Base-by-base conservation (phyloP, 2,888 invertebrate species). In the Anticlea derivata region DNA sequence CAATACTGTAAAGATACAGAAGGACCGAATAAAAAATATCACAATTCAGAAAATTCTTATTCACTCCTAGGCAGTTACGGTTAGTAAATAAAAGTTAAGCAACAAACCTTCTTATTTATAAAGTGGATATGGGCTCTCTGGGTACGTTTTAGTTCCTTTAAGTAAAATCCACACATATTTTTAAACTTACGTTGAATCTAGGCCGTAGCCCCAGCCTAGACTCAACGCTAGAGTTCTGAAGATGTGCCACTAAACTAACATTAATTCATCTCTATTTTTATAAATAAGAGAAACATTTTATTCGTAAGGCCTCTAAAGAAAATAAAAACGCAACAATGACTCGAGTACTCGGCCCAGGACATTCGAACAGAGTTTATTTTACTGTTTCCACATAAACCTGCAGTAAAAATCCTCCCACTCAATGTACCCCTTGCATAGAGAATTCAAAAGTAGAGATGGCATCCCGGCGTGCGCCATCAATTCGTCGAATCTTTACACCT, bases 391-490 rank as follows among this genome's bases (percentile, higher is more conserved):
- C 79, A 85, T 80, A 86, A 85, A 77, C 77, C 75, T 70, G 80
- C 79, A 82, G 80, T 87, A 87, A 86, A 80, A 86, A 79, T 75
- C 82, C 88, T 75, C 89, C 89, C 81, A 88, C 87, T 70, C 83
- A 56, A 80, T 80, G 79, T 82, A 73, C 77, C 75, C n/a, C n/a
- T n/a, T n/a, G n/a, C n/a, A n/a, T n/a, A n/a, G n/a, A n/a, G n/a
- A n/a, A n/a, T n/a, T n/a, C n/a, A n/a, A n/a, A n/a, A n/a, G n/a
- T n/a, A n/a, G n/a, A n/a, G n/a, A n/a, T n/a, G n/a, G n/a, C n/a
- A n/a, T n/a, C n/a, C n/a, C n/a, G n/a, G n/a, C n/a, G n/a, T n/a
- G n/a, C n/a, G n/a, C n/a, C n/a, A n/a, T n/a, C n/a, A n/a, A n/a
- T n/a, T n/a, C n/a, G n/a, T n/a, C n/a, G n/a, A n/a, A n/a, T n/a